Base-by-base conservation (phyloP, 92 coral and sea anemone genomes). In the Porites rus region DNA sequence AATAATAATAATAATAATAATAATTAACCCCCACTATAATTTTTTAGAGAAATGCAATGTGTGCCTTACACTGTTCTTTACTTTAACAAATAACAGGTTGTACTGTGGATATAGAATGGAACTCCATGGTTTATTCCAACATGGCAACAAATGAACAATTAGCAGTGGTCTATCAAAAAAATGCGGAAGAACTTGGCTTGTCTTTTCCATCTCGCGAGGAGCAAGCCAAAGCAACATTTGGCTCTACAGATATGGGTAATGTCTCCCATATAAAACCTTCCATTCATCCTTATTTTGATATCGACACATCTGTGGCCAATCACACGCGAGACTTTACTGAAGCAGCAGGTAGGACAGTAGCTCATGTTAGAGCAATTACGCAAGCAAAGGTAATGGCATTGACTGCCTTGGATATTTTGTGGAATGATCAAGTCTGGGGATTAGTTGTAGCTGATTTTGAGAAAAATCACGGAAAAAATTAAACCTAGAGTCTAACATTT, bases 201-300 rank as follows among this genome's bases (percentile, higher is more conserved):
- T 78, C 90, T 12, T 95, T 93, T 71, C 87, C 91, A 51, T 82
- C 99, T 8, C 84, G 92, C 74, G 94, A 72, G n/a, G 92, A 97
- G 70, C 99, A 97, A 74, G 96, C 83, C 21, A 91, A 82, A 25
- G 80, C 87, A 3, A 84, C 95, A 10, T 90, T 96, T 67, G 99
- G 99, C 16, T 97, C 99, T 11, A 97, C 99, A 21, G 99, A 97
- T 84, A 97, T 97, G 99, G 99, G 99, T 11, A 97, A 97, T 87
- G 99, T 97, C 58, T 97, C 99, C 1, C 98, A 95, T 43, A 82
- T 97, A 51, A 95, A 93, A 77, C 99, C 99, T 6, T 90, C 99
- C 21, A 97, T 97, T 71, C 99, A 97, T 69, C 99, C 99, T 12
- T 97, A 70, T 75, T 97, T 80, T 73, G 93, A 93, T 70, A 92